These are phyloP conservation scores for Heteromurus nitidus DNA, from an alignment of 2,888 invertebrate species.

Conservation along the genomic window DNA sequence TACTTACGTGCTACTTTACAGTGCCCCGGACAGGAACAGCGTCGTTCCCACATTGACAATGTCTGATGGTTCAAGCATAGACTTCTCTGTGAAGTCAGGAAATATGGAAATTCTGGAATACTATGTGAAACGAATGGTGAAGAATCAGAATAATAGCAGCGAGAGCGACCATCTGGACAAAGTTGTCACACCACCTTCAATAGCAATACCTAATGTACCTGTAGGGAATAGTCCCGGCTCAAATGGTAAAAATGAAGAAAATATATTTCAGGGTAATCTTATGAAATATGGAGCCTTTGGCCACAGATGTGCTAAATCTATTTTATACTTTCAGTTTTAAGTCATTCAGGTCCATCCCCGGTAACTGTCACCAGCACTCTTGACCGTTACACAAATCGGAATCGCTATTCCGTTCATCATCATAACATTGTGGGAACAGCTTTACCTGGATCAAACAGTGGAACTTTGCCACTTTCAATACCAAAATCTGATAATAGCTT, in stretches of 20 bases:
- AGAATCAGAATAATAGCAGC: constrained; percentile 73
- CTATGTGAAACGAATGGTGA: constrained; percentile 76
- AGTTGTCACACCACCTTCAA: constrained; percentile 72
- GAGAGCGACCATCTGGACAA: constrained; percentile 73
- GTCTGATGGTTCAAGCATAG: constrained; percentile 76
- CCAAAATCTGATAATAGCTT: constrained; percentile 69
- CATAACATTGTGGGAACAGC: constrained; percentile 57
- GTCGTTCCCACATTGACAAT: constrained; percentile 73
- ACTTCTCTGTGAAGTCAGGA: constrained; percentile 78
- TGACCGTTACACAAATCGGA: constrained; percentile 66
- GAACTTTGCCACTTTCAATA: constrained; percentile 65
- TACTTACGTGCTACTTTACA: no score
- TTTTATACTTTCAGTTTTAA: constrained; percentile 64
- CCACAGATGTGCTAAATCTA: no score
- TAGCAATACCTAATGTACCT: constrained; percentile 64
- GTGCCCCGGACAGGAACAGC: constrained; percentile 70
- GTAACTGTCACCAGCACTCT: constrained; percentile 66
- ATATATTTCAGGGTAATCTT: no score
- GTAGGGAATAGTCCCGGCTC: constrained; percentile 58
- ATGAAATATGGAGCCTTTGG: no score
- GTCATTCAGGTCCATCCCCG: constrained; percentile 64
- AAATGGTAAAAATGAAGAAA: constrained; percentile 43
- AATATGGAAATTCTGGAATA: constrained; percentile 80
- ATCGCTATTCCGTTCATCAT: constrained; percentile 64
- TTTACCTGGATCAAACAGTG: constrained; percentile 51